Percentiles rank a stretch among this genome's conserved stretches.
phyloP scores from a whole-genome alignment of 2,113 vertebrate species.

The Gorilla gorilla region DNA sequence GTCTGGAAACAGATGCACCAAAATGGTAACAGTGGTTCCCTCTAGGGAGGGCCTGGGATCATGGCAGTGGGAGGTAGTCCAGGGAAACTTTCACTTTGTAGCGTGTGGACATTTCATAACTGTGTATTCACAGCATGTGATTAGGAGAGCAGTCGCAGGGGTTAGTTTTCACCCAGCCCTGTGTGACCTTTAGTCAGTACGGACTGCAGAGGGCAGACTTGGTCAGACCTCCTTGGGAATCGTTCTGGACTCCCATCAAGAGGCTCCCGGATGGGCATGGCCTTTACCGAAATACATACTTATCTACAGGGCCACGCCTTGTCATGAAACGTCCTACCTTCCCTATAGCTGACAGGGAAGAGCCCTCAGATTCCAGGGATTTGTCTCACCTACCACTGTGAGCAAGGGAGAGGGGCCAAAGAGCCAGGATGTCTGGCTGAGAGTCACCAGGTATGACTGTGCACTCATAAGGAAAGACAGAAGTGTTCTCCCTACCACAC shows the following conservation, averaged over 20 bases:
- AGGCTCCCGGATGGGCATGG: not conserved
- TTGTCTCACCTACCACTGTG: not conserved
- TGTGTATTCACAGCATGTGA: not conserved
- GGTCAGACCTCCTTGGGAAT: not conserved
- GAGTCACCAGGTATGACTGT: not conserved
- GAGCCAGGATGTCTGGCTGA: not conserved
- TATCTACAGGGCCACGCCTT: not conserved
- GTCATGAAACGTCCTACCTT: not conserved
- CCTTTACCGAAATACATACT: not conserved
- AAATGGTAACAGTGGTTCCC: not conserved
- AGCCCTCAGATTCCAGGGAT: not conserved
- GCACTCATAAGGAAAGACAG: not conserved
- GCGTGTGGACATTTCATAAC: not conserved
- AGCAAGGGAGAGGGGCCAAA: not conserved
- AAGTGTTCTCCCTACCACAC: not conserved
- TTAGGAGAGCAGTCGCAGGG: not conserved
- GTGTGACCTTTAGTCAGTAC: not conserved
- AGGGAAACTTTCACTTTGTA: not conserved
- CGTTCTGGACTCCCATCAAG: rapidly evolving
- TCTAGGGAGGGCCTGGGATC: not conserved
- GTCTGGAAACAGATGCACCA: not conserved
- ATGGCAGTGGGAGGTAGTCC: not conserved
- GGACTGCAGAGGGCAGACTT: not conserved
- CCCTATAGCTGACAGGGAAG: not conserved
- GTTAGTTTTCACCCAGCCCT: not conserved